These are phyloP conservation scores for Podarcis lilfordi DNA, from an alignment of 2,797 vertebrate species.

Conservation along the genomic window DNA sequence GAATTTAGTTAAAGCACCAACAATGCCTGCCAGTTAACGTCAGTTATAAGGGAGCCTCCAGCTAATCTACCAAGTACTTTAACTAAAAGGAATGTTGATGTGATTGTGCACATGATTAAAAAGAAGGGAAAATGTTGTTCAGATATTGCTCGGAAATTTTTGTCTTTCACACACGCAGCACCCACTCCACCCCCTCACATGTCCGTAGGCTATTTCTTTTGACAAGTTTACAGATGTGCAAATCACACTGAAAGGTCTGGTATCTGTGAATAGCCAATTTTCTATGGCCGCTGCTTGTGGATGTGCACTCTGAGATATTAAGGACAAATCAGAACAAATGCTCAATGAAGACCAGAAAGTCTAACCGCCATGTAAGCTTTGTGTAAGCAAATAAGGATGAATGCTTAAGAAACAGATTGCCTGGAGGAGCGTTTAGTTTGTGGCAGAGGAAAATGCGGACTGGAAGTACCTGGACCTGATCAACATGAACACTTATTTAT, in stretches of 20 bases:
- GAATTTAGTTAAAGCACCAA: slow-evolving; percentile 4
- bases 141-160: slow-evolving; percentile 1
- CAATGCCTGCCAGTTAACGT: background rate
- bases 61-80: slow-evolving; percentile 14
- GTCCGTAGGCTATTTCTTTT: background rate
- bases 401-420: too few relatives aligned
- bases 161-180: background rate
- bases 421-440: too few relatives aligned
- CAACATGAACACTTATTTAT: too few relatives aligned
- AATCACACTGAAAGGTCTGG: background rate
- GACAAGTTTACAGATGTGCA: background rate
- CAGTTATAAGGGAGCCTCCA: slow-evolving; percentile 1
- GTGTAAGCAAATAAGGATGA: too few relatives aligned
- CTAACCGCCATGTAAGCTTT: too few relatives aligned
- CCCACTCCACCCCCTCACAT: background rate
- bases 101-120: slow-evolving; percentile 5
- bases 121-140: background rate
- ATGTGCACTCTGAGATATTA: background rate
- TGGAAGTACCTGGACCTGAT: too few relatives aligned
- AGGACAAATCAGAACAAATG: background rate
- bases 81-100: slow-evolving; percentile 26
- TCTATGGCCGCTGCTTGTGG: background rate
- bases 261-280: background rate
- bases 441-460: too few relatives aligned
- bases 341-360: too few relatives aligned